Percentiles rank a stretch among this genome's conserved stretches.
Conservation (phyloP, 2,113 vertebrate genomes). For the Trochalopteron elliotii region DNA sequence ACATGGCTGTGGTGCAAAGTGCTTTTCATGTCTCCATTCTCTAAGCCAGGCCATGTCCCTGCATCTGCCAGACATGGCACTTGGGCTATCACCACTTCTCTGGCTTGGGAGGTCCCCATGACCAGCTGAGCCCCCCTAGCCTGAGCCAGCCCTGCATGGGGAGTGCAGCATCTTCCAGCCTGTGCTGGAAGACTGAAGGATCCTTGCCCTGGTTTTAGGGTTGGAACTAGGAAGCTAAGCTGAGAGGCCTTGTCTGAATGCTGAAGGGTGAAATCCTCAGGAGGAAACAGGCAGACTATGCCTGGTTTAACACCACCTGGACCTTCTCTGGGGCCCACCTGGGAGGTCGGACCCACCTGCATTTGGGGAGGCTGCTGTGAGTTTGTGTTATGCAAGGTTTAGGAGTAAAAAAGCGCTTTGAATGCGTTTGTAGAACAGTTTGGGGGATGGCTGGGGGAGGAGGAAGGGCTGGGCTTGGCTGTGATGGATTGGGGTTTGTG, state of each 20-base stretch:
- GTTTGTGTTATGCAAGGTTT: neutral
- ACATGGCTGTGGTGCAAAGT: neutral
- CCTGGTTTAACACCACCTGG: neutral
- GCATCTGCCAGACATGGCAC: neutral
- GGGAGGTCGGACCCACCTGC: neutral
- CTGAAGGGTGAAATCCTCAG: neutral
- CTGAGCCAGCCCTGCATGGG: neutral
- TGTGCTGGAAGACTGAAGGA: neutral
- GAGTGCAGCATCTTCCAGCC: neutral
- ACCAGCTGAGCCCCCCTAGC: neutral
- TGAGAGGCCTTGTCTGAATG: neutral
- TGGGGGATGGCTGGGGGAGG: neutral
- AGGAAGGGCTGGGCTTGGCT: neutral
- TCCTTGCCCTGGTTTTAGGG: neutral
- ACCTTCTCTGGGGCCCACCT: neutral
- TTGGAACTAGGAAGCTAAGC: neutral
- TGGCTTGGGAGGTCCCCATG: neutral
- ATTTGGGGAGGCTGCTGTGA: neutral
- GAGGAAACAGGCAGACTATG: neutral
- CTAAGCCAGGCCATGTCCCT: accelerated
- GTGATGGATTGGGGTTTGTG: neutral
- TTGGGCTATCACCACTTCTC: accelerated
- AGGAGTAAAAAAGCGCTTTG: neutral
- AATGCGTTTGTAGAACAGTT: neutral
- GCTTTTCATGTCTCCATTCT: constrained; percentile 22